Base-by-base conservation (phyloP, 2,797 vertebrate genomes). In the Vireo griseus region DNA sequence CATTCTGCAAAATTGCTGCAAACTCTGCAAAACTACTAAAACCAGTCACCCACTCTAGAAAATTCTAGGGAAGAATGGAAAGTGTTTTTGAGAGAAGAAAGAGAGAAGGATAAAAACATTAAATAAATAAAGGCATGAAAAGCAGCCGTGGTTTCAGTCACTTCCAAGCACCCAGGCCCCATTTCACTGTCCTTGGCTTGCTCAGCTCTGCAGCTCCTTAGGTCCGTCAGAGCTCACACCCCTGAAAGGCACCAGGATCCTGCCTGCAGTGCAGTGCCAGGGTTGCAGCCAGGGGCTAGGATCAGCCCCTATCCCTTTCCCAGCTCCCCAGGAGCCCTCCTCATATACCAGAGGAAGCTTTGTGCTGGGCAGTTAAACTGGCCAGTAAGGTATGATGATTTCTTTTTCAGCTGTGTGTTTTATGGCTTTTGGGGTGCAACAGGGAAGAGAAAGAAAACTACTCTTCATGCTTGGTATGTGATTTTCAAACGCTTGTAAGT, bases 351-450 rank as follows among this genome's bases (percentile, higher is more conserved):
- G 29, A 31, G 15, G 33, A 69, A 83, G 29, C 28, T 78, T 75
- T 82, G 29, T 19, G 28, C 57, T 52, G 50, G 44, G 58, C 42
- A 77, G 42, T 61, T 63, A 63, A 80, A 35, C 45, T 45, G 52
- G 48, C 31, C 59, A 39, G 57, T 59, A 26, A 92, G 10, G 8
- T 62, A 82, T 3, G 14, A 42, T 67, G 77, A 93, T 88, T 90
- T 84, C 88, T 95, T 96, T 94, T 76, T 76, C 92, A 92, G 84
- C 61, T 77, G 52, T 51, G 55, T 19, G 25, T 86, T 95, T 94
- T 74, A 82, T 24, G 61, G 74, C 50, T 76, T 83, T 82, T 80
- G 45, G 40, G 76, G 51, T 22, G 45, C 19, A 14, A 33, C 5
- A 17, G 18, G 31, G 37, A 83, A 52, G 45, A 87, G 72, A 87